Conservation (phyloP, 2,888 invertebrate genomes). For the Gasteruption jaculator region DNA sequence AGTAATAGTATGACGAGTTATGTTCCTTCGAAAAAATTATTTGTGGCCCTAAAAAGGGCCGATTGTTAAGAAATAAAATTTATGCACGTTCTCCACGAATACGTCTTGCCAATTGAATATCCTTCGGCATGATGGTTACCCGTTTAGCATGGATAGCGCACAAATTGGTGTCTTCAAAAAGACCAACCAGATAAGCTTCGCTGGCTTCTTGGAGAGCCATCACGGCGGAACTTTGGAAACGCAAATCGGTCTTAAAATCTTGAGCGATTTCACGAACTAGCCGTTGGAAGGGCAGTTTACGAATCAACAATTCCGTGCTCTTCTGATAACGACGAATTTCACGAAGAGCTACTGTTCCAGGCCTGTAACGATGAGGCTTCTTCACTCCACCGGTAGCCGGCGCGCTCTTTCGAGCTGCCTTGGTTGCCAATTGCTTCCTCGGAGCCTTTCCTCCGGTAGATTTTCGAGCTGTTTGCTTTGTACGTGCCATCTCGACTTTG, state of each 20-base stretch:
- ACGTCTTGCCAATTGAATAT: slow-evolving; percentile 2
- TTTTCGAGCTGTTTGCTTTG: slow-evolving; percentile 94
- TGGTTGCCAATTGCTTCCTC: slow-evolving; percentile 87
- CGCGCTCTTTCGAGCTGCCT: slow-evolving; percentile 92
- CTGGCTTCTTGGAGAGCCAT: slow-evolving; percentile 88
- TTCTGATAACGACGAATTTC: slow-evolving; percentile 97
- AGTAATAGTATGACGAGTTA: too few species aligned
- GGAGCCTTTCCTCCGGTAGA: slow-evolving; percentile 97
- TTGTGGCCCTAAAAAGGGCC: too few species aligned
- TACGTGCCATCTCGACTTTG: slow-evolving; percentile 99
- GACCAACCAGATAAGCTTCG: slow-evolving; percentile 87
- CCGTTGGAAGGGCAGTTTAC: slow-evolving; percentile 93
- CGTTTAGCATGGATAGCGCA: slow-evolving; percentile 97
- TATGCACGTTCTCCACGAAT: slow-evolving; percentile 5
- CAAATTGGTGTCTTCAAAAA: slow-evolving; percentile 97
- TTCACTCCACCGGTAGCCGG: slow-evolving; percentile 94
- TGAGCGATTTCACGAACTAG: slow-evolving; percentile 96
- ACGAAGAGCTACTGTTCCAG: slow-evolving; percentile 93
- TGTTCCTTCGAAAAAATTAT: too few species aligned
- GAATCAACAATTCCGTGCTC: slow-evolving; percentile 90
- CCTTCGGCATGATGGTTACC: slow-evolving; percentile 95
- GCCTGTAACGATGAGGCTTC: slow-evolving; percentile 94
- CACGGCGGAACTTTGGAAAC: slow-evolving; percentile 94
- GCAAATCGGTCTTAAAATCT: slow-evolving; percentile 93
- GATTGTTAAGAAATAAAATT: slow-evolving; percentile 8